These are phyloP conservation scores for Epizoanthus illoricatus DNA, from an alignment of 92 coral and sea anemone genomes.

Conservation along the genomic window DNA sequence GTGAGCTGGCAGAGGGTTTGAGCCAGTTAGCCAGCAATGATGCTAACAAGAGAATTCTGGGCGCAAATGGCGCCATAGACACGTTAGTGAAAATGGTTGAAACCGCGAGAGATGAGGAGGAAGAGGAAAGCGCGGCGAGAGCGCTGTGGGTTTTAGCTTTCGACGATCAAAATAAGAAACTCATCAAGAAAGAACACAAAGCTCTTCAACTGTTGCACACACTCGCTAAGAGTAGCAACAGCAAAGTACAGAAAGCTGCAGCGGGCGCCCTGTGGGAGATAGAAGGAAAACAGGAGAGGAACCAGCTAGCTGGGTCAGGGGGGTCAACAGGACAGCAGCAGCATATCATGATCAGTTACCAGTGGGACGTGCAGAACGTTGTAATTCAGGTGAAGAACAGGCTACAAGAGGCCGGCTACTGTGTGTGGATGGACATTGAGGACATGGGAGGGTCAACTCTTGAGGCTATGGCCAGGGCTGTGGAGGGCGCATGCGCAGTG, in stretches of 20 bases:
- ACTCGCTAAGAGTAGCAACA: conserved; percentile 48
- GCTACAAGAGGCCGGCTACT: conserved; percentile 60
- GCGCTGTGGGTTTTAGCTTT: conserved; percentile 77
- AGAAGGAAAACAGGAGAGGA: conserved; percentile 42
- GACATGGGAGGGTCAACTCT: conserved; percentile 68
- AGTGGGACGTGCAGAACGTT: conserved; percentile 61
- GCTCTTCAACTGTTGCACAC: conserved; percentile 32
- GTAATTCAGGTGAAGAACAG: conserved; percentile 58
- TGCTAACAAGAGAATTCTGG: conserved; percentile 52
- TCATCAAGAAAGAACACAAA: conserved; percentile 39
- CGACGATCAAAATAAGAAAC: conserved; percentile 59
- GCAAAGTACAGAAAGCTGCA: conserved; percentile 55
- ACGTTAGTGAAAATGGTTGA: conserved; percentile 55
- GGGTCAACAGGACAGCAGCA: conserved; percentile 6
- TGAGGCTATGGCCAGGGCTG: conserved; percentile 69
- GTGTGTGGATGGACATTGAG: conserved; percentile 75
- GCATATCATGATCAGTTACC: conserved; percentile 77
- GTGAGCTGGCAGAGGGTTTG: conserved; percentile 60
- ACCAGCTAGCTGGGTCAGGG: background rate
- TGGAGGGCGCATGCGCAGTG: conserved; percentile 63
- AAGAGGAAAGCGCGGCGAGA: conserved; percentile 42
- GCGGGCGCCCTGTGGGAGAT: conserved; percentile 80
- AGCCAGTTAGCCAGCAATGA: conserved; percentile 50
- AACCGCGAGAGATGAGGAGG: conserved; percentile 46
- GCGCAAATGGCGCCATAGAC: conserved; percentile 56